Evolutionary conservation across 2,113 vertebrate species (phyloP).

Genomic region (Apteryx owenii): DNA sequence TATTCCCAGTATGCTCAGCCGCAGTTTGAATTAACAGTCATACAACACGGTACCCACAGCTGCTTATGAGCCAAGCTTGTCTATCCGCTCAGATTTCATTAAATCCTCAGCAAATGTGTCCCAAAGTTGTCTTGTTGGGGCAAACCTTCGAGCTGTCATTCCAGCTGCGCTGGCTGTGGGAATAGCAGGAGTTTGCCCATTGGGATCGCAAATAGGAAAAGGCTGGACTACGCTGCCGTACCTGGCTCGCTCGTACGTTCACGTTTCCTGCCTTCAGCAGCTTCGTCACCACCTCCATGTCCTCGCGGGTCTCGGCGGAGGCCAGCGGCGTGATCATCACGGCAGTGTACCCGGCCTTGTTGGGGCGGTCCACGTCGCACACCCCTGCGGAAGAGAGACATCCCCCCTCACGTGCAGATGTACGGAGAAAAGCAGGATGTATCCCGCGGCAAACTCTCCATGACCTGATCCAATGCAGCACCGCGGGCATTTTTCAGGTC

Average conservation of each 20-base stretch:
- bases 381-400: slow-evolving; percentile 54
- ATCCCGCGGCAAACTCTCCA: neutral
- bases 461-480: neutral
- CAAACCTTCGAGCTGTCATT: neutral
- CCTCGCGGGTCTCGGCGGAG: slow-evolving; percentile 84
- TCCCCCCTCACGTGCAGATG: neutral
- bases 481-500: no score
- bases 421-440: accelerated
- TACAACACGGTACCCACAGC: neutral
- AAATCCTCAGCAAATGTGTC: neutral
- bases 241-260: slow-evolving; percentile 91
- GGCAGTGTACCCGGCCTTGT: slow-evolving; percentile 93
- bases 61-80: no score
- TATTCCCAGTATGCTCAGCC: neutral
- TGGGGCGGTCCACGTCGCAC: slow-evolving; percentile 88
- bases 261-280: slow-evolving; percentile 89
- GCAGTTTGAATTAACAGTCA: neutral
- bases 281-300: slow-evolving; percentile 92
- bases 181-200: neutral
- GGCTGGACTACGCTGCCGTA: slow-evolving; percentile 15
- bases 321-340: slow-evolving; percentile 95
- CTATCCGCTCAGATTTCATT: neutral
- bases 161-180: neutral
- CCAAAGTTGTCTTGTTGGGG: neutral
- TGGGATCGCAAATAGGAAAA: neutral